A percentile compares a stretch with the other conserved stretches of the same genome.
Evolutionary conservation across 2,113 vertebrate genomes (phyloP).

Genomic region (Nerophis ophidion): DNA sequence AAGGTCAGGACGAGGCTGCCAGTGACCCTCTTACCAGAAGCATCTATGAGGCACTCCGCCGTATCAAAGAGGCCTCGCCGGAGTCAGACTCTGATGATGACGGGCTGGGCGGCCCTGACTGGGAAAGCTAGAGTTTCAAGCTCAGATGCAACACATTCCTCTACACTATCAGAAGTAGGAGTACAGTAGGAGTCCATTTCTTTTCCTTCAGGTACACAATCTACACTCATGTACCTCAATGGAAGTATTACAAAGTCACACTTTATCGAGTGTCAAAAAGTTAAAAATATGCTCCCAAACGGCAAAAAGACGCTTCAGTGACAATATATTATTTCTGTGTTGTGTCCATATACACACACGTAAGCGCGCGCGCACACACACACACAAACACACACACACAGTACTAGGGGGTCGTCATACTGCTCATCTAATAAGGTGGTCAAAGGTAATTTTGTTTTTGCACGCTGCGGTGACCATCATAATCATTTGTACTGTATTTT

Average conservation of each 20-base stretch:
- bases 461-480: conserved; percentile 15
- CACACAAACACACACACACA: not conserved
- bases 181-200: not conserved
- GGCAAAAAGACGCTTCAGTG: no score
- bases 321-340: conserved; percentile 5
- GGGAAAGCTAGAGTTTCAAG: conserved; percentile 82
- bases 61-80: conserved; percentile 97
- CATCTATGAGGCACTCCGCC: conserved; percentile 92
- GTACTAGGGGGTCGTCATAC: conserved; percentile 13
- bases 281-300: not conserved
- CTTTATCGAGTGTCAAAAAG: not conserved
- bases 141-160: conserved; percentile 3
- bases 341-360: conserved; percentile 9
- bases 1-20: conserved; percentile 76
- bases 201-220: not conserved
- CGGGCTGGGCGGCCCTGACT: conserved; percentile 80
- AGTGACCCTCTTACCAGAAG: conserved; percentile 89
- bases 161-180: conserved; percentile 8
- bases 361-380: not conserved
- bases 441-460: conserved; percentile 27
- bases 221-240: not conserved
- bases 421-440: conserved; percentile 21
- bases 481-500: conserved; percentile 30
- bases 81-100: conserved; percentile 97
- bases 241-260: not conserved